Evolutionary conservation across 2,888 invertebrate genomes (phyloP).

Genomic region (Cordilura impudica): DNA sequence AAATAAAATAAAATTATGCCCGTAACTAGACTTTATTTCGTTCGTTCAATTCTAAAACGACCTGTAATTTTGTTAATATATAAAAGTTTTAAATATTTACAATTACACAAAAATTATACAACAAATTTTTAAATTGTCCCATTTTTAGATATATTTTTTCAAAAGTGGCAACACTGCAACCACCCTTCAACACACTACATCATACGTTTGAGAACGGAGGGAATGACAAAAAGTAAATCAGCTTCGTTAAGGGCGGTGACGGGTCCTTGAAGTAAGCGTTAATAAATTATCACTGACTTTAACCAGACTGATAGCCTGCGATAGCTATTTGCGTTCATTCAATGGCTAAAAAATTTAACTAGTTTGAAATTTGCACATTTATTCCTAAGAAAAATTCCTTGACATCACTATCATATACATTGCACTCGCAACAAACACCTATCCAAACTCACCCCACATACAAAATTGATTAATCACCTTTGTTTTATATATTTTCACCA

Average conservation of each 20-base stretch:
- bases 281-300: not conserved
- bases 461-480: slow-evolving; percentile 58
- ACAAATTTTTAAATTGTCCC: no score
- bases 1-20: no score
- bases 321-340: not conserved
- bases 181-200: no score
- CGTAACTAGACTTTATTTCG: no score
- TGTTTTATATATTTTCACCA: slow-evolving; percentile 11
- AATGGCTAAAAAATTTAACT: not conserved
- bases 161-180: no score
- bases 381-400: slow-evolving; percentile 46
- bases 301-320: not conserved
- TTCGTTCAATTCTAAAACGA: no score
- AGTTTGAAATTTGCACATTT: not conserved
- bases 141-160: no score
- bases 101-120: no score
- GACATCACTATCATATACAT: slow-evolving; percentile 26
- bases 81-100: no score
- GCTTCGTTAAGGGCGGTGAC: slow-evolving; percentile 45
- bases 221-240: not conserved
- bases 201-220: no score
- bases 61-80: no score
- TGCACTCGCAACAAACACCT: slow-evolving; percentile 22
- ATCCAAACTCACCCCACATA: slow-evolving; percentile 37
- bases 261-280: slow-evolving; percentile 38